Evolutionary conservation across 2,888 invertebrate genomes (phyloP).

Genomic region (Petrophora chlorosata): DNA sequence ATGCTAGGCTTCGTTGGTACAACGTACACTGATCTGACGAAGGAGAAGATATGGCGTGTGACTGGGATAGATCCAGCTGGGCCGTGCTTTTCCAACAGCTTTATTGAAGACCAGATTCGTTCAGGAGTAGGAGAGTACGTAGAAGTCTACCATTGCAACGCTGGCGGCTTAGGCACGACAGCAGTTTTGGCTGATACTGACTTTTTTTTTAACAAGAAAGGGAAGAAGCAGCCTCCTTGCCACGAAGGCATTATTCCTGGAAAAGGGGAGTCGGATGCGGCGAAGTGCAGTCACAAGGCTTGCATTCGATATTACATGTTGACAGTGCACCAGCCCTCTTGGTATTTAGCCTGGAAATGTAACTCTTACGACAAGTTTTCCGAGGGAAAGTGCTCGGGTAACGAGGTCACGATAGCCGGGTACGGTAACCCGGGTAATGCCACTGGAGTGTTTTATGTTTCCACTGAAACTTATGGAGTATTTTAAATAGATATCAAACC

Average conservation of each 20-base stretch:
- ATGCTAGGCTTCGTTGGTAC: conserved; percentile 65
- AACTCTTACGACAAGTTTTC: conserved; percentile 61
- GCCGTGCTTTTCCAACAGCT: conserved; percentile 72
- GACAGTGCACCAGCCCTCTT: conserved; percentile 59
- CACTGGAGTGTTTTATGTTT: conserved; percentile 71
- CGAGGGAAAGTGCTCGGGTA: conserved; percentile 61
- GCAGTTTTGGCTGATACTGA: conserved; percentile 82
- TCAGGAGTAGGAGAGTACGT: conserved; percentile 83
- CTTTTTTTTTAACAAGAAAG: conserved; percentile 84
- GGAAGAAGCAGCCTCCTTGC: conserved; percentile 82
- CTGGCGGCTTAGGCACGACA: conserved; percentile 79
- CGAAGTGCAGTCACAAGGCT: conserved; percentile 74
- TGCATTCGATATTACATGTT: conserved; percentile 66
- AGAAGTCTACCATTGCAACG: conserved; percentile 85
- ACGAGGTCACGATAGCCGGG: conserved; percentile 69
- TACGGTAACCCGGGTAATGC: conserved; percentile 73
- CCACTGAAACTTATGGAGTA: conserved; percentile 62
- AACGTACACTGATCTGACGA: conserved; percentile 56
- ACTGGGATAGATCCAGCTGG: conserved; percentile 77
- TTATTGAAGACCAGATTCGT: conserved; percentile 73
- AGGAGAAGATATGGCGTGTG: conserved; percentile 64
- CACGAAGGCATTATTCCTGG: conserved; percentile 62
- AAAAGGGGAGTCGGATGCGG: conserved; percentile 65
- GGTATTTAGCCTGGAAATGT: conserved; percentile 68
- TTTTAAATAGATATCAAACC: conserved; percentile 24